Conservation (phyloP, 2,888 invertebrate species). For the Acronicta aceris region DNA sequence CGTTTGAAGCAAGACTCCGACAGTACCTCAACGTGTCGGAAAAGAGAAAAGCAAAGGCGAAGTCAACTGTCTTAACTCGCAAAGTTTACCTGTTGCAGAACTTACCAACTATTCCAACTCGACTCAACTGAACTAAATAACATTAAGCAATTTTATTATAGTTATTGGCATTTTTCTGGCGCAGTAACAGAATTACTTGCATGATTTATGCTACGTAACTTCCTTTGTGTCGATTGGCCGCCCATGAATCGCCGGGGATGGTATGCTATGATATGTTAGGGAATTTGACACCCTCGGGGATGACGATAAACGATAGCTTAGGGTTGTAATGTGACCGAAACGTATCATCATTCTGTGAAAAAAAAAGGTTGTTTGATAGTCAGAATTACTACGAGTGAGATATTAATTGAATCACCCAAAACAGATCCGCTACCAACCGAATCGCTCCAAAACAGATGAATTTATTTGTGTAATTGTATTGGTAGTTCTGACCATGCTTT, state of each 20-base stretch:
- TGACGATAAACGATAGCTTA: slow-evolving; percentile 25
- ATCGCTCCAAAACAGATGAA: too few species aligned
- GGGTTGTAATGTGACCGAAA: slow-evolving; percentile 2
- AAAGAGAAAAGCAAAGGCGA: slow-evolving; percentile 59
- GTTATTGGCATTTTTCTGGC: slow-evolving; percentile 46
- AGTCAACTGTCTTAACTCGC: slow-evolving; percentile 65
- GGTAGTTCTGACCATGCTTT: too few species aligned
- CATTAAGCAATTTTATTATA: slow-evolving; percentile 46
- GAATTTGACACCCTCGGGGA: slow-evolving; percentile 27
- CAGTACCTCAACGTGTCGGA: slow-evolving; percentile 52
- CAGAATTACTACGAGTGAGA: not conserved
- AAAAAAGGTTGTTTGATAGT: not conserved
- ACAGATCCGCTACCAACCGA: too few species aligned
- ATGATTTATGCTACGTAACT: slow-evolving; percentile 44
- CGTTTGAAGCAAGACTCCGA: slow-evolving; percentile 25
- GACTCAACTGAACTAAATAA: slow-evolving; percentile 31
- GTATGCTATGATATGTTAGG: slow-evolving; percentile 27
- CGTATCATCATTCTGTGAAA: not conserved
- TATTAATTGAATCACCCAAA: too few species aligned
- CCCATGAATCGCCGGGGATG: slow-evolving; percentile 28
- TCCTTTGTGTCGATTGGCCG: slow-evolving; percentile 38
- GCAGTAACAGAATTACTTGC: slow-evolving; percentile 34
- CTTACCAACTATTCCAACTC: slow-evolving; percentile 56
- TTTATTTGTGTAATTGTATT: too few species aligned
- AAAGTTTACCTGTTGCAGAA: slow-evolving; percentile 75